Base-by-base conservation (phyloP, 2,888 invertebrate species). In the Crematogaster levior region DNA sequence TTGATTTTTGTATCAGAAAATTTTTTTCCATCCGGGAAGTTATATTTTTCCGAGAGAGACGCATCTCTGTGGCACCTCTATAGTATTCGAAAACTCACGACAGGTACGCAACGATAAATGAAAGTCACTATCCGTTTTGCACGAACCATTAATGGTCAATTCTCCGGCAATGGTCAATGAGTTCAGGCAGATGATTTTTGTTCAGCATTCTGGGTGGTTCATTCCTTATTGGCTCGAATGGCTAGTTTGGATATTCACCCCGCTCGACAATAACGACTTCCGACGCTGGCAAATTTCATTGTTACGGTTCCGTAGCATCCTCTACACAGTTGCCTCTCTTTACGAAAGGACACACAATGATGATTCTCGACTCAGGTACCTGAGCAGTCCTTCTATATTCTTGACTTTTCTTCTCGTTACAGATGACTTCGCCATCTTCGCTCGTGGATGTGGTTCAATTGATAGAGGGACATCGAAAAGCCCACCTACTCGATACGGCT, bases 181-280 rank as follows among this genome's bases (percentile, higher is more conserved):
- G 85, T 86, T 65, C 65, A 77, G 68, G 68, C 70, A 77, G 86
- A 87, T 89, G 83, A 89, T 89, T 86, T 86, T 89, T 85, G 85
- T 79, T 75, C 75, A 80, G 81, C 84, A 77, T 84, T 86, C 81
- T 89, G 89, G 89, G 89, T 89, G 89, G 89, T 70, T 79, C 66
- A 74, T 85, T 86, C 65, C 77, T 65, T 72, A 74, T 51, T 58
- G 63, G 81, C 70, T 51, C 70, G 66, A 75, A 84, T 84, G 84
- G 81, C 88, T 81, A 58, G 80, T 48, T 70, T 37, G 70, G 85
- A 83, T 88, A 86, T 86, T 83, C 86, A 88, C 80, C 66, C 70
- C 58, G 48, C 5, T 9, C 61, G 73, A 88, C 88, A 86, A 86
- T 85, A 73, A 82, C 80, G 66, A 51, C 48, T 66, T 30, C 66